A percentile compares a stretch with the other conserved stretches of the same genome.
phyloP scores from a whole-genome alignment of 1,140 invertebrate species.

The Lepidurus packardi region DNA sequence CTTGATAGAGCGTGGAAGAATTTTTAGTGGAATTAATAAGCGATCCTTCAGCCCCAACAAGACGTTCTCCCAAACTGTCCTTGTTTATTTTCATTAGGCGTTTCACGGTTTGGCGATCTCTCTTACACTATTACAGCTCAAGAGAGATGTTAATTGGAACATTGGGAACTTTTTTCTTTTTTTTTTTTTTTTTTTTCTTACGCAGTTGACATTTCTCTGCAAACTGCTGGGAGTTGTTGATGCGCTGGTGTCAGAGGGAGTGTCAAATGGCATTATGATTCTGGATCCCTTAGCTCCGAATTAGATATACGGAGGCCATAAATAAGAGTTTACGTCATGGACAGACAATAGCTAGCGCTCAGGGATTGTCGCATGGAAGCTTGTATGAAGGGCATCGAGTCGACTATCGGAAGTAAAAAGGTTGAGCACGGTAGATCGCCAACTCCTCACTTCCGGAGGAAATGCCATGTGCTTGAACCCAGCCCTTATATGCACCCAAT shows the following conservation, averaged over 20 bases:
- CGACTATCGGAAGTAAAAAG: neutral
- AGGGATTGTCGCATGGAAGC: neutral
- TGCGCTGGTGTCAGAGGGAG: neutral
- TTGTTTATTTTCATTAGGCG: slow-evolving; percentile 12
- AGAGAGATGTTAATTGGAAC: neutral
- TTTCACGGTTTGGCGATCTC: neutral
- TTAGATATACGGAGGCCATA: neutral
- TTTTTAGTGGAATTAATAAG: neutral
- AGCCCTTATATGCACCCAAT: neutral
- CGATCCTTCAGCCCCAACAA: neutral
- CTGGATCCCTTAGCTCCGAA: neutral
- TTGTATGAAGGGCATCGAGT: neutral
- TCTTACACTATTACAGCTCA: neutral
- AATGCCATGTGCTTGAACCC: slow-evolving; percentile 20
- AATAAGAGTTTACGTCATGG: slow-evolving; percentile 4
- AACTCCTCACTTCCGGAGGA: neutral
- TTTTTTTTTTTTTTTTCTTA: too few relatives aligned
- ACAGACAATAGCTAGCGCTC: neutral
- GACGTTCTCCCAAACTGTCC: neutral
- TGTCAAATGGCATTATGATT: neutral
- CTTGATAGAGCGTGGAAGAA: neutral
- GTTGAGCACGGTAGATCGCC: neutral
- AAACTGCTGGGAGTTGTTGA: neutral
- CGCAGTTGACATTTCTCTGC: neutral
- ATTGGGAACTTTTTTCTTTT: too few relatives aligned